phyloP scores from a whole-genome alignment of 64 coral and sea anemone genomes.

The Porites lutea region DNA sequence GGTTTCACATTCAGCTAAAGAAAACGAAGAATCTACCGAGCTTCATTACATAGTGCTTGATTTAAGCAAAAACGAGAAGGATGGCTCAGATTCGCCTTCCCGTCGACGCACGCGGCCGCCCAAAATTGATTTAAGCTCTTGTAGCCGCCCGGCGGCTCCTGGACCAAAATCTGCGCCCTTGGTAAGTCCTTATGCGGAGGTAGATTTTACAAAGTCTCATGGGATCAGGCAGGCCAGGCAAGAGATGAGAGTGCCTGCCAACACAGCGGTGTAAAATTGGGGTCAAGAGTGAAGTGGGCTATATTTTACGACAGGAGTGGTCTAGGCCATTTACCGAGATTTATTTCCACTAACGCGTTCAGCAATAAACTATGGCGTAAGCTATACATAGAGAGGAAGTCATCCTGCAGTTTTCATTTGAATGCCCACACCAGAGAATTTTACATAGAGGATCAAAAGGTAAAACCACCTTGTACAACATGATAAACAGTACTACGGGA shows the following conservation, averaged over 20 bases:
- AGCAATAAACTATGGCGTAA: too few relatives aligned
- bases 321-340: too few relatives aligned
- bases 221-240: conserved; percentile 67
- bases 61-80: conserved; percentile 24
- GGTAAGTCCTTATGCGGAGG: conserved; percentile 64
- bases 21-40: background rate
- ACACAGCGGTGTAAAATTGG: background rate
- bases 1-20: conserved; percentile 3
- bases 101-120: conserved; percentile 14
- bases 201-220: conserved; percentile 87
- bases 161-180: conserved; percentile 64
- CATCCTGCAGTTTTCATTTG: too few relatives aligned
- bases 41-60: conserved; percentile 87
- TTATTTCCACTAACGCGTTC: too few relatives aligned
- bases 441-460: too few relatives aligned
- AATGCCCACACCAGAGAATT: too few relatives aligned
- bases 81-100: background rate
- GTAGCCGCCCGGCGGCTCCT: background rate
- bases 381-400: too few relatives aligned
- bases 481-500: too few relatives aligned
- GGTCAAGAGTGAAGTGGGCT: too few relatives aligned
- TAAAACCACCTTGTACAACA: too few relatives aligned
- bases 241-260: conserved; percentile 40
- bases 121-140: conserved; percentile 24
- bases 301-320: too few relatives aligned